These are phyloP conservation scores for Parnassius mnemosyne DNA, from an alignment of 2,888 invertebrate genomes.

Conservation along the genomic window DNA sequence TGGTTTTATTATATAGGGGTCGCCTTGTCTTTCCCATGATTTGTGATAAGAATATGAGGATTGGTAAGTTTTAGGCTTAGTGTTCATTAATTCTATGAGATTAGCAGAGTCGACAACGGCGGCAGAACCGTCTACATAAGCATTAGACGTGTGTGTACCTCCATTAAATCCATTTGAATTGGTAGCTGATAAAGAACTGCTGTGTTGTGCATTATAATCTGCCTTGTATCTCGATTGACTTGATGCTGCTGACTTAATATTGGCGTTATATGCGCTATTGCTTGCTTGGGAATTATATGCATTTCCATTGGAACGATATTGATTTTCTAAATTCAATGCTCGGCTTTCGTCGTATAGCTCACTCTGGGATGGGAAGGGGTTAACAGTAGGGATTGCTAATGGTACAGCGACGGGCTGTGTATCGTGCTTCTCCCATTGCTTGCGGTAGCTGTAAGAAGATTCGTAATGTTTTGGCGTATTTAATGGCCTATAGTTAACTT, in stretches of 20 bases:
- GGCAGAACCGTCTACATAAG: conserved; percentile 26
- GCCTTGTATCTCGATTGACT: conserved; percentile 47
- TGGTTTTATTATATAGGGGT: conserved; percentile 72
- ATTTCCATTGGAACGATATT: conserved; percentile 38
- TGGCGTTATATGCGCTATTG: conserved; percentile 41
- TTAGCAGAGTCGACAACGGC: conserved; percentile 36
- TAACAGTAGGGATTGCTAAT: conserved; percentile 44
- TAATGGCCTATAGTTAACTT: conserved; percentile 38
- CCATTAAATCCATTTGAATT: conserved; percentile 36
- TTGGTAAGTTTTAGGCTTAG: conserved; percentile 69
- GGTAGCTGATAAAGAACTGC: conserved; percentile 28
- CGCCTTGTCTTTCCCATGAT: conserved; percentile 75
- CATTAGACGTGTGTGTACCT: conserved; percentile 32
- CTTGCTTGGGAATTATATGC: conserved; percentile 40
- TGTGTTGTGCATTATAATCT: conserved; percentile 43
- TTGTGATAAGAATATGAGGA: conserved; percentile 76
- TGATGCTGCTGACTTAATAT: conserved; percentile 44
- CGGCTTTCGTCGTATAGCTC: conserved; percentile 56
- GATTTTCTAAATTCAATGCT: conserved; percentile 35
- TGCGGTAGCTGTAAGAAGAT: conserved; percentile 65
- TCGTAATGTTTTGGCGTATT: conserved; percentile 58
- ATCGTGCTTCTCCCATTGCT: conserved; percentile 72
- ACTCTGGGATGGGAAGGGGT: conserved; percentile 50
- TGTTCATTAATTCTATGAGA: conserved; percentile 43
- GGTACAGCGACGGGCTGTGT: conserved; percentile 44